These are phyloP conservation scores for Oscheius myriophilus DNA, from an alignment of 2,888 invertebrate genomes.

Conservation along the genomic window DNA sequence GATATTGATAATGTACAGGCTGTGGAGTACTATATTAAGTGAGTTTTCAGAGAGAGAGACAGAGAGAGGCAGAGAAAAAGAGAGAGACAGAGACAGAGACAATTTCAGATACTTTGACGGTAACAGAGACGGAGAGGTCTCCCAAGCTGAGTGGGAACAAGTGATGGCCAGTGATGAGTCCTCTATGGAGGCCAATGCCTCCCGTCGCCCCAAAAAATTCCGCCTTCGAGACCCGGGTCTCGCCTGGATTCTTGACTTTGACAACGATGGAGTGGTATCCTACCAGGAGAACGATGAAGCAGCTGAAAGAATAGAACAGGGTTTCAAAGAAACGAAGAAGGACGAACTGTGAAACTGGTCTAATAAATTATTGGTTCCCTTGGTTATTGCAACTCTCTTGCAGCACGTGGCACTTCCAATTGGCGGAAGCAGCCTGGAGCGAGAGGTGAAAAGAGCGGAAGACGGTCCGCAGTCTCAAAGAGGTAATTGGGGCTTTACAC, in stretches of 20 bases:
- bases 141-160: conserved; percentile 51
- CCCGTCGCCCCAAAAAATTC: conserved; percentile 44
- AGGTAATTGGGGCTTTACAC: no score
- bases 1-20: conserved; percentile 68
- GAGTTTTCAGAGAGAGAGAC: neutral
- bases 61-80: neutral
- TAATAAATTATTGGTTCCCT: conserved; percentile 3
- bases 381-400: neutral
- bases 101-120: conserved; percentile 66
- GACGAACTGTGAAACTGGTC: conserved; percentile 9
- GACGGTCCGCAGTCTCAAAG: no score
- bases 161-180: conserved; percentile 60
- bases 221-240: conserved; percentile 67
- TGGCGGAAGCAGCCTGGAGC: neutral
- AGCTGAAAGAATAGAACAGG: conserved; percentile 42
- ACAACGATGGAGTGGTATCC: conserved; percentile 68
- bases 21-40: conserved; percentile 67
- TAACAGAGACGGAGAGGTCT: conserved; percentile 60
- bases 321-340: conserved; percentile 4
- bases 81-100: neutral
- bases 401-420: neutral
- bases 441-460: neutral
- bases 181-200: conserved; percentile 44
- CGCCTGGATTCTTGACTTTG: conserved; percentile 70
- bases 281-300: conserved; percentile 51